Base-by-base conservation (phyloP, 2,113 vertebrate genomes). In the Labeo catla region DNA sequence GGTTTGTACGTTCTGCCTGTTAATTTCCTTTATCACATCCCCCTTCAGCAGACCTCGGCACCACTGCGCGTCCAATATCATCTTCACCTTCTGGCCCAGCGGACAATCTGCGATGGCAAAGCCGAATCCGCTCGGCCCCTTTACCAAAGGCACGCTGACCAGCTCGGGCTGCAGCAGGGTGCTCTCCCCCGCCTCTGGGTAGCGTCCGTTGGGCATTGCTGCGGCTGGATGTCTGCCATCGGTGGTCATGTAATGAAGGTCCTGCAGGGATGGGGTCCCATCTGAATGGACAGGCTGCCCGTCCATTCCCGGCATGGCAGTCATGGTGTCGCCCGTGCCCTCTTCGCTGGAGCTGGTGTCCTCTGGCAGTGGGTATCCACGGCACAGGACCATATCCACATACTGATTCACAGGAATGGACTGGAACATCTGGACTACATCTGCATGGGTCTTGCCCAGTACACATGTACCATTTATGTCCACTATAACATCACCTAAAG, bases 361-460 rank as follows among this genome's bases (percentile, higher is more conserved):
- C 0, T 98, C 96, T 0, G 98, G 98, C 76, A 99, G 96, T 1
- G 98, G 96, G 87, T 99, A 99, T n/a, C 98, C 98, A 2, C 97
- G 97, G 81, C 98, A 99, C 52, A 99, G 90, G 57, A 97, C 95
- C 96, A 99, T 95, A 94, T 96, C 97, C 87, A 98, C 98, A 19
- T 97, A 98, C 92, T 99, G 98, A 91, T 95, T 97, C 89, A 99
- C 90, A 0, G 97, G 96, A 85, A 99, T 96, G 73, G 97, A 95
- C 86, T 98, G 98, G 92, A 99, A 99, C 97, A 99, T 98, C 94
- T 98, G 97, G 83, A 99, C 98, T 90, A 99, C 98, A 82, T 99
- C 98, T 63, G 98, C 97, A 47, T 99, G 98, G 49, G 98, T 99
- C 91, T 99, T 97, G 50, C 98, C 98, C 85, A 99, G 96, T 81